Percentiles rank a stretch among this genome's conserved stretches.
Conservation (phyloP, 2,797 vertebrate species). For the Halcyon badia region DNA sequence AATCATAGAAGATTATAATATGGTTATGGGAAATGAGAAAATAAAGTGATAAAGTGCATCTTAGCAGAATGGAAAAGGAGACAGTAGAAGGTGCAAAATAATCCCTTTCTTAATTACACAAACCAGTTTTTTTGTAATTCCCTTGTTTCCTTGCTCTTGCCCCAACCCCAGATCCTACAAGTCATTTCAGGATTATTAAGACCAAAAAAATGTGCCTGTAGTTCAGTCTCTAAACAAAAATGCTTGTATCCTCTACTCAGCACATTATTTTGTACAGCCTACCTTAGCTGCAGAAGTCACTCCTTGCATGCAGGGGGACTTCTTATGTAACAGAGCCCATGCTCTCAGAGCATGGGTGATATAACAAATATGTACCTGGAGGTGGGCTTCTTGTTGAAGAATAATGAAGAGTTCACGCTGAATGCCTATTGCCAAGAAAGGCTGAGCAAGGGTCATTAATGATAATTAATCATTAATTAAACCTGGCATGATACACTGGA, state of each 20-base stretch:
- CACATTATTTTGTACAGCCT: fast-evolving
- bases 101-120: neutral
- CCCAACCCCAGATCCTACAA: neutral
- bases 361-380: neutral
- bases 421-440: conserved; percentile 1
- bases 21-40: conserved; percentile 60
- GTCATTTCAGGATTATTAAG: neutral
- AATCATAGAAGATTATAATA: conserved; percentile 53
- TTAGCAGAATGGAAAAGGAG: neutral
- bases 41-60: conserved; percentile 1
- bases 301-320: fast-evolving
- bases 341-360: fast-evolving
- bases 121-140: neutral
- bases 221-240: neutral
- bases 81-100: fast-evolving
- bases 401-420: neutral
- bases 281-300: neutral
- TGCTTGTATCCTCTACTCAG: neutral
- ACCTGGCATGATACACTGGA: neutral
- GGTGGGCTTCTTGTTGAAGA: neutral
- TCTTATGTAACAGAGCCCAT: neutral
- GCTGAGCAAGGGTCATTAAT: conserved; percentile 36
- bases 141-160: neutral
- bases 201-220: neutral
- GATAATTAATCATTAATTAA: conserved; percentile 66